A percentile compares a stretch with the other conserved stretches of the same genome.
Evolutionary conservation across 2,888 invertebrate genomes (phyloP).

Genomic region (Oxyteleia sp.): DNA sequence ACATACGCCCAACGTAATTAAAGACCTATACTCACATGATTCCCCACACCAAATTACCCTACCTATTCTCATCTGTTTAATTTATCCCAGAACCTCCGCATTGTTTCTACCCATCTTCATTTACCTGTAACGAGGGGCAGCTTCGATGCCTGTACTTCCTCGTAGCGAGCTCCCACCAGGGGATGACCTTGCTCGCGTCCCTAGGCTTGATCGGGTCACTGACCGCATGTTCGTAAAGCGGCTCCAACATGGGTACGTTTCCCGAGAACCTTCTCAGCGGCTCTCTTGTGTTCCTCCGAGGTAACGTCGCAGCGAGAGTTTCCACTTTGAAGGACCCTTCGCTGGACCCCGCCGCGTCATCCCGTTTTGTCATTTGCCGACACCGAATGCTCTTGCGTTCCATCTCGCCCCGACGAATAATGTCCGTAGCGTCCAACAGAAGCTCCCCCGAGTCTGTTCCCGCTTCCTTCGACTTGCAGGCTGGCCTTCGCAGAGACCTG

Average conservation of each 20-base stretch:
- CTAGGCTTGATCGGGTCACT: conserved; percentile 85
- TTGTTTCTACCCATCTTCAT: too few relatives aligned
- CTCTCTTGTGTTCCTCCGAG: conserved; percentile 80
- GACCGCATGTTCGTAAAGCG: conserved; percentile 87
- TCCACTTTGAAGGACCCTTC: conserved; percentile 56
- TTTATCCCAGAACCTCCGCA: too few relatives aligned
- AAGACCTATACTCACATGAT: too few relatives aligned
- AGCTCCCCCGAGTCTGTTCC: conserved; percentile 77
- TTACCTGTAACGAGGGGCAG: conserved; percentile 93
- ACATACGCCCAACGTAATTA: too few relatives aligned
- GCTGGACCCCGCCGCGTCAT: conserved; percentile 61
- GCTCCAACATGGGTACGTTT: conserved; percentile 84
- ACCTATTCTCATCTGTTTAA: too few relatives aligned
- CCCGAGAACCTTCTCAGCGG: conserved; percentile 82
- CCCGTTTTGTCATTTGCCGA: conserved; percentile 73
- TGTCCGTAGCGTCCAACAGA: conserved; percentile 83
- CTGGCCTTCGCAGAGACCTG: conserved; percentile 75
- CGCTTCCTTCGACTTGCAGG: conserved; percentile 83
- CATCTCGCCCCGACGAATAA: conserved; percentile 79
- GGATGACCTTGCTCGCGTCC: conserved; percentile 87
- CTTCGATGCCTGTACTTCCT: conserved; percentile 93
- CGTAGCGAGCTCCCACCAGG: conserved; percentile 96
- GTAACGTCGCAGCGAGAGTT: conserved; percentile 82
- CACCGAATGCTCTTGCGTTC: conserved; percentile 21
- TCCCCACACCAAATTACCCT: too few relatives aligned